Evolutionary conservation across 1,140 invertebrate species (phyloP), one percentile per base, ranked within the genome.

Genomic region (Camponotus vicinus): DNA sequence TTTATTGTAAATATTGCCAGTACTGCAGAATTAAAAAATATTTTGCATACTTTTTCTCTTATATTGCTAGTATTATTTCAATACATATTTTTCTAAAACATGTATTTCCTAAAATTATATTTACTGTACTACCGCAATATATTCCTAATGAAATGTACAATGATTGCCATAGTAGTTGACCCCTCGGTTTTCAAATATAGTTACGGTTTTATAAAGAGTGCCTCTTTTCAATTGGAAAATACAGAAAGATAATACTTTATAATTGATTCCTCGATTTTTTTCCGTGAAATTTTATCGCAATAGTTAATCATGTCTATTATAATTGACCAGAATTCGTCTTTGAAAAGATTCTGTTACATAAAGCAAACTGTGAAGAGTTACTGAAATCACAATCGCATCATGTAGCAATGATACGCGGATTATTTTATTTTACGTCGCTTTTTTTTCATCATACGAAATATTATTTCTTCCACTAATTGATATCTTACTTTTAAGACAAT

Each of bases 401-500:
- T 37, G 40, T 8, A 11, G 13, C 64, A 34, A 52, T 27, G 42
- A 59, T 21, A 64, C 15, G 13, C 42, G 32, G 9, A 49, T 77
- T 45, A 55, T 59, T 59, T 67, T 52, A 18, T 77, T 63, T 55
- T 64, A 3, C 13, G 13, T 15, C 34, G 7, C 55, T 55, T 27
- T 9, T 9, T 13, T 8, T 27, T 52, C 40, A 34, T 85, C 7
- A 40, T 61, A 42, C 42, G 37, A 18, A 67, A 76, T 13, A 11
- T 1, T 67, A 27, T 37, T 67, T n/a, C 1, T 18, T 27, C 32
- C 63, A 6, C 32, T 85, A 85, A 85, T 85, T 85, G 52, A 40
- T 57, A 79, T 64, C 27, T 21, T 64, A 18, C 45, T 77, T 85
- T 85, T 7, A 27, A 70, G 40, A 61, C 42, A 63, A 42, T 34